These are phyloP conservation scores for human (Homo sapiens) DNA, from an alignment of 2,113 vertebrate species.

Conservation along the genomic window DNA sequence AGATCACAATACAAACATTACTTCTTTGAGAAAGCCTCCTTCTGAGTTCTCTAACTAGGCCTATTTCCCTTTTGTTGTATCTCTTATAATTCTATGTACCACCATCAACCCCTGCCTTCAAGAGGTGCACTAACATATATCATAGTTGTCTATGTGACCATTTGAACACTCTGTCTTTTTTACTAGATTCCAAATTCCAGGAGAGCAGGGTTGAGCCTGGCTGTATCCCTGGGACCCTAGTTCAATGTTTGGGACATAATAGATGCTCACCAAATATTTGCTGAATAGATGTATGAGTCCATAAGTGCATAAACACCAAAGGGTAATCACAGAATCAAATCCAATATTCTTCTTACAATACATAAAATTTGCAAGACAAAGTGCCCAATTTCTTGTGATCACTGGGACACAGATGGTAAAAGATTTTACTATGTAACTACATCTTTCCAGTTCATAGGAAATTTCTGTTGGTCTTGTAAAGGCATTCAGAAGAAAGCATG, in stretches of 20 bases:
- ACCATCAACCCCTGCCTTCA: background rate
- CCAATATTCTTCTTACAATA: background rate
- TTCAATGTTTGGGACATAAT: background rate
- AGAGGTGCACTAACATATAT: fast-evolving
- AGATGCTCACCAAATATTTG: background rate
- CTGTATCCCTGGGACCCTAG: background rate
- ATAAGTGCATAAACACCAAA: background rate
- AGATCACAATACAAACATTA: background rate
- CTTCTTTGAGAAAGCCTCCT: background rate
- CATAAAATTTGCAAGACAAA: background rate
- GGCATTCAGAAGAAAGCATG: background rate
- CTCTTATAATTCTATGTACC: background rate
- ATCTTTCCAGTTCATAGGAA: background rate
- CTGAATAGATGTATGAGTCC: background rate
- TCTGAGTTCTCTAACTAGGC: background rate
- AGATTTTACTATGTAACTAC: background rate
- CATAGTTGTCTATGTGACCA: background rate
- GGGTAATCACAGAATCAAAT: background rate
- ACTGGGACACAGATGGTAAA: background rate
- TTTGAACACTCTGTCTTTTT: background rate
- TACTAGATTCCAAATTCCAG: background rate
- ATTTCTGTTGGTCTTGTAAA: background rate
- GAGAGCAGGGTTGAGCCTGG: background rate
- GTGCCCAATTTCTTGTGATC: background rate
- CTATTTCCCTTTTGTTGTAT: background rate